Evolutionary conservation across 1,140 invertebrate genomes (phyloP).

Genomic region (Achroia grisella): DNA sequence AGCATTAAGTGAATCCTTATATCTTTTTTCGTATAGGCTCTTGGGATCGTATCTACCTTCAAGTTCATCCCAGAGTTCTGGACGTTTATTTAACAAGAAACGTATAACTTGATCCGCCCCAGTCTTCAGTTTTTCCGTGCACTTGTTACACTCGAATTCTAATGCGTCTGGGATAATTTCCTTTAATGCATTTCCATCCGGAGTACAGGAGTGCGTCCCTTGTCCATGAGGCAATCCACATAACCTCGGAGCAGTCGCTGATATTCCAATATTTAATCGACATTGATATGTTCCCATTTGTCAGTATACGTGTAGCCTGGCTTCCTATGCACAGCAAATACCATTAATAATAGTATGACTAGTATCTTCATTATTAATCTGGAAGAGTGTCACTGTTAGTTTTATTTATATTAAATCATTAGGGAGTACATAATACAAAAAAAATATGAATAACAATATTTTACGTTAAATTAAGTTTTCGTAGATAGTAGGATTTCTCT

Average conservation of each 20-base stretch:
- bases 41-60: slow-evolving; percentile 79
- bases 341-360: slow-evolving; percentile 33
- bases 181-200: slow-evolving; percentile 82
- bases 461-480: too few relatives aligned
- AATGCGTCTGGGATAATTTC: slow-evolving; percentile 80
- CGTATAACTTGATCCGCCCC: slow-evolving; percentile 76
- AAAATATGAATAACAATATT: too few relatives aligned
- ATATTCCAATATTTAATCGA: slow-evolving; percentile 81
- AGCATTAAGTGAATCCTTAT: slow-evolving; percentile 49
- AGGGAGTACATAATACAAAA: too few relatives aligned
- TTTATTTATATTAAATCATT: too few relatives aligned
- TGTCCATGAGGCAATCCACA: slow-evolving; percentile 80
- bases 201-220: slow-evolving; percentile 79
- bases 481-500: too few relatives aligned
- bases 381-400: slow-evolving; percentile 7
- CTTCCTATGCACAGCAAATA: slow-evolving; percentile 42
- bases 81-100: slow-evolving; percentile 75
- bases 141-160: slow-evolving; percentile 79
- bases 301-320: slow-evolving; percentile 77
- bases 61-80: slow-evolving; percentile 76
- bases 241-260: slow-evolving; percentile 82
- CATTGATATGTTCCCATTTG: slow-evolving; percentile 83
- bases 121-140: slow-evolving; percentile 76
- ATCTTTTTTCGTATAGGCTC: slow-evolving; percentile 75
- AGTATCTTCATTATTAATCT: slow-evolving; percentile 52